These are phyloP conservation scores for Amblyopsis hoosieri DNA, from an alignment of 2,797 vertebrate genomes.

Conservation along the genomic window DNA sequence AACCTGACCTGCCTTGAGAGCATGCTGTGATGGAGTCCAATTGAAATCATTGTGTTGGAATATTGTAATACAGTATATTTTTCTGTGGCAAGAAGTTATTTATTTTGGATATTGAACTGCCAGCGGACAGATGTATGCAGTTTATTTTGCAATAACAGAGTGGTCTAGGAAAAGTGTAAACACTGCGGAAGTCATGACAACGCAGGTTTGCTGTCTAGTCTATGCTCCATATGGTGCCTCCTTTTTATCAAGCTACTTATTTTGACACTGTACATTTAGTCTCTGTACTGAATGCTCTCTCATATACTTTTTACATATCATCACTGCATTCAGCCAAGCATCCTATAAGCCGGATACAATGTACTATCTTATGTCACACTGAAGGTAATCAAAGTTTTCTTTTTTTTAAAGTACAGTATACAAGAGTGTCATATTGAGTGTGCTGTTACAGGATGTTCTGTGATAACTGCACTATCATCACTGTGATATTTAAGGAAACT, in stretches of 20 bases:
- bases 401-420: too few relatives aligned
- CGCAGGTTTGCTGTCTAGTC: constrained; percentile 13
- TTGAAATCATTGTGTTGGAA: constrained; percentile 48
- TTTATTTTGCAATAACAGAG: constrained; percentile 50
- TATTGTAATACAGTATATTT: constrained; percentile 62
- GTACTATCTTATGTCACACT: too few relatives aligned
- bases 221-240: constrained; percentile 48
- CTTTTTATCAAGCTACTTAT: constrained; percentile 29
- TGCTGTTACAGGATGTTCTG: constrained; percentile 30
- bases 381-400: too few relatives aligned
- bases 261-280: constrained; percentile 41
- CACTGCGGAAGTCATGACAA: constrained; percentile 23
- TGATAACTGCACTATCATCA: constrained; percentile 62
- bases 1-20: constrained; percentile 62
- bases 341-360: constrained; percentile 23
- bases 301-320: constrained; percentile 44
- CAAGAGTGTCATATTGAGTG: constrained; percentile 15
- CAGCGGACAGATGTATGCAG: constrained; percentile 31
- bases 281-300: constrained; percentile 45
- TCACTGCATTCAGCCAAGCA: constrained; percentile 43
- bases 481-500: constrained; percentile 69
- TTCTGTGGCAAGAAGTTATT: constrained; percentile 68
- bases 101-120: constrained; percentile 64
- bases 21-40: constrained; percentile 63
- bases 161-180: constrained; percentile 39